Base-by-base conservation (phyloP, 2,888 invertebrate genomes). In the Sinhomidia bicolor region DNA sequence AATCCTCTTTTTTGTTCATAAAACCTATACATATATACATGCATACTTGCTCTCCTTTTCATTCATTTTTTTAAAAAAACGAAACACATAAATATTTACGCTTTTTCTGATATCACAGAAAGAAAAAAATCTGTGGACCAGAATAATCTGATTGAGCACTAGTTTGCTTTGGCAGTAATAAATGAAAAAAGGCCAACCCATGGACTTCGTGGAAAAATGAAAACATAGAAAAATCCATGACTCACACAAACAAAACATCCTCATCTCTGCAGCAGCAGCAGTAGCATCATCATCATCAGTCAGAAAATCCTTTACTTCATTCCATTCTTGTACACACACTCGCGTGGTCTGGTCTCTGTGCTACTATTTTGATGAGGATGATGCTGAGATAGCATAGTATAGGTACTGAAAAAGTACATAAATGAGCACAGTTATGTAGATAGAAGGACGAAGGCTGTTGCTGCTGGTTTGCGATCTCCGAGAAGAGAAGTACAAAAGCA, bases 161-260 rank as follows among this genome's bases (percentile, higher is more conserved):
- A 14, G 14, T 14, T 47, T 14, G 6, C 47, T 54, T 20, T 57
- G 23, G 23, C 9, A 1, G 47, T 29, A 51, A 51, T 74, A 47
- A 44, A 41, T 29, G 17, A 54, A 29, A n/a, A n/a, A n/a, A 51
- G 80, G 65, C 82, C 51, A 87, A 47, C 86, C 81, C 82, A 78
- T 87, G 71, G 76, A 78, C 82, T 87, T 87, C 82, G 47, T 14
- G 65, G 87, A 87, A 87, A 82, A 47, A n/a, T 44, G 44, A 10
- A 54, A 51, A 79, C 32, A 17, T 17, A 47, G n/a, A 74, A 29
- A 74, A 74, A 17, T n/a, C 12, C 14, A 74, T 82, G 83, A 83
- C 71, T 68, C 71, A 71, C 54, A 68, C 51, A 62, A 12, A 51
- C 14, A 57, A n/a, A 7, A 78, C 36, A 80, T 20, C 17, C 44